These are phyloP conservation scores for Prunella strophiata DNA, from an alignment of 2,797 vertebrate genomes.

Conservation along the genomic window DNA sequence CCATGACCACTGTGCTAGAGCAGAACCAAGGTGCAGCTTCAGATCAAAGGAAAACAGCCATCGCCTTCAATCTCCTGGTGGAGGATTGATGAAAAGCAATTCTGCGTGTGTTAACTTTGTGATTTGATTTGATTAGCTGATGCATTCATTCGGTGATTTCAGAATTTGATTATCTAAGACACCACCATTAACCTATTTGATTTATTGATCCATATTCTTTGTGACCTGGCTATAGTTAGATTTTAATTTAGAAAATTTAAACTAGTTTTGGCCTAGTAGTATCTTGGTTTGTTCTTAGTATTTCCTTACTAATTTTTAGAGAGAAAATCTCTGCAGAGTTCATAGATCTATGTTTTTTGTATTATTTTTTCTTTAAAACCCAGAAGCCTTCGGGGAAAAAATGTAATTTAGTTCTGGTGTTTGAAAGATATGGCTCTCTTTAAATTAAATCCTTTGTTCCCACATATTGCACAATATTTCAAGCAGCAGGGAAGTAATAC, in stretches of 20 bases:
- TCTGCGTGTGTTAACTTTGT: background rate
- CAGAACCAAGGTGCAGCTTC: background rate
- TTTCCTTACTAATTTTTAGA: background rate
- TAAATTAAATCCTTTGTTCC: conserved; percentile 35
- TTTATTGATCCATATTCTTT: conserved; percentile 5
- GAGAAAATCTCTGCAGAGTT: background rate
- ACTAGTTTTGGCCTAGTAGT: background rate
- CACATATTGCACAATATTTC: background rate
- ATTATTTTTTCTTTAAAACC: conserved; percentile 9
- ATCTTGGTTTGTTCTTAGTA: background rate
- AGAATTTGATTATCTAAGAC: conserved; percentile 26
- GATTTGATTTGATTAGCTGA: conserved; percentile 23
- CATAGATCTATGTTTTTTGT: background rate
- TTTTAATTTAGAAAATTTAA: background rate
- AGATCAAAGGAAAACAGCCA: background rate
- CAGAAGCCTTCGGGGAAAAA: background rate
- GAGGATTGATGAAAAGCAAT: conserved; percentile 46
- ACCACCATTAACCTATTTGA: background rate
- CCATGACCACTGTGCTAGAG: background rate
- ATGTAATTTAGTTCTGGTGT: background rate
- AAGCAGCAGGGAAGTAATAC: background rate
- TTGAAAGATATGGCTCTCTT: background rate
- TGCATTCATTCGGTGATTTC: conserved; percentile 12
- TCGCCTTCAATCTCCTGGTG: background rate
- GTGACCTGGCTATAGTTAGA: background rate